Conservation (phyloP, 2,797 vertebrate genomes). For the Coreius guichenoti region DNA sequence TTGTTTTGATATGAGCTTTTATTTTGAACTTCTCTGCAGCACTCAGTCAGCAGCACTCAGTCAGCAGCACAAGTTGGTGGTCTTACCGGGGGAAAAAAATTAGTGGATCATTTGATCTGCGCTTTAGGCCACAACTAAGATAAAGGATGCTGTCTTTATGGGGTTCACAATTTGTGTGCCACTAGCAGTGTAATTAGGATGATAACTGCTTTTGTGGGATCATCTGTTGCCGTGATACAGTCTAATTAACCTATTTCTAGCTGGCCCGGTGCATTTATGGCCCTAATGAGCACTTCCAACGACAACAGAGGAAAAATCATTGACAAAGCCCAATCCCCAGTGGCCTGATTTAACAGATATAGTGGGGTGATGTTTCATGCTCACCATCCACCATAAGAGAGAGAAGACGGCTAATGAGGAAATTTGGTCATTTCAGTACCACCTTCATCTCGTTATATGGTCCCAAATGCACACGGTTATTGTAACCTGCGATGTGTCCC, state of each 20-base stretch:
- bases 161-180: constrained; percentile 67
- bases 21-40: background rate
- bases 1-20: background rate
- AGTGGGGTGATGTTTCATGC: constrained; percentile 58
- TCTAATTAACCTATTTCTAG: constrained; percentile 81
- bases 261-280: constrained; percentile 73
- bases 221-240: constrained; percentile 75
- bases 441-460: constrained; percentile 52
- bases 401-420: constrained; percentile 54
- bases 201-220: constrained; percentile 75
- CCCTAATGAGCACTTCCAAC: constrained; percentile 70
- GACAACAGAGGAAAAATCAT: constrained; percentile 70
- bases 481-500: constrained; percentile 50
- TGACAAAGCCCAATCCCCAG: constrained; percentile 61
- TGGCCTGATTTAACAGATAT: constrained; percentile 66
- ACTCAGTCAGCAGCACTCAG: background rate
- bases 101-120: constrained; percentile 32
- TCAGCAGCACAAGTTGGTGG: constrained; percentile 12
- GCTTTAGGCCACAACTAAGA: constrained; percentile 58
- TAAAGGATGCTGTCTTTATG: constrained; percentile 65
- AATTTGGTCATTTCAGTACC: constrained; percentile 53
- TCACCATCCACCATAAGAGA: constrained; percentile 40
- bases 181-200: constrained; percentile 75
- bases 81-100: background rate
- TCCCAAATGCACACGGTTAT: constrained; percentile 55